Base-by-base conservation (phyloP, 2,797 vertebrate genomes). In the Gila robusta region DNA sequence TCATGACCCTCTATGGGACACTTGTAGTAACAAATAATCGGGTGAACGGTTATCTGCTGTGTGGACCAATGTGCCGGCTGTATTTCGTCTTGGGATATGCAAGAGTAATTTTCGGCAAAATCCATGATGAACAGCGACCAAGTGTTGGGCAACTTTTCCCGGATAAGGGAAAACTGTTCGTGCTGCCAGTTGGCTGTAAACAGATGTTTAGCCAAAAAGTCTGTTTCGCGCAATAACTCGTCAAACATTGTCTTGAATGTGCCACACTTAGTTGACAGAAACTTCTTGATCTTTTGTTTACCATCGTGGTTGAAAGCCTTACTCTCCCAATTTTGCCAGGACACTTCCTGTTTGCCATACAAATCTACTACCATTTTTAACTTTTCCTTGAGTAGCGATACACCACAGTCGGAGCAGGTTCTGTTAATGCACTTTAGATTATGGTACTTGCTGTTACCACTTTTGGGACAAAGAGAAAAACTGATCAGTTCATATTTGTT, bases 141-240 rank as follows among this genome's bases (percentile, higher is more conserved):
- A 17, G 26, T 66, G 6, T 66, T 66, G 28, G 64, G 28, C 26
- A 66, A 66, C 28, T 66, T 66, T 39, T 69, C 19, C 4, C 35
- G 35, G 7, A 69, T 69, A 69, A 69, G 32, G 8, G 35, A 69
- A 35, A 69, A 69, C 35, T 37, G 67, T 35, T 37, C 35, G 0
- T 37, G 19, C 35, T 69, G 67, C 67, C 67, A 35, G 67, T 39
- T 35, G 67, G 35, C 67, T 69, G 28, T 23, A 69, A 69, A 70
- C 10, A 70, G 35, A 70, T 70, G 67, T 37, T 70, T 70, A 70
- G 67, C 26, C 67, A 70, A 70, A 17, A 66, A 39, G 35, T 70
- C 35, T 37, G 35, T 70, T 70, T 70, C 9, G 0, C 10, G 35
- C 17, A 37, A 70, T 39, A 70, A 70, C 67, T 70, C 32, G 0